A percentile compares a stretch with the other conserved stretches of the same genome.
Evolutionary conservation across 1,140 invertebrate species (phyloP).

Genomic region (Musca vetustissima): DNA sequence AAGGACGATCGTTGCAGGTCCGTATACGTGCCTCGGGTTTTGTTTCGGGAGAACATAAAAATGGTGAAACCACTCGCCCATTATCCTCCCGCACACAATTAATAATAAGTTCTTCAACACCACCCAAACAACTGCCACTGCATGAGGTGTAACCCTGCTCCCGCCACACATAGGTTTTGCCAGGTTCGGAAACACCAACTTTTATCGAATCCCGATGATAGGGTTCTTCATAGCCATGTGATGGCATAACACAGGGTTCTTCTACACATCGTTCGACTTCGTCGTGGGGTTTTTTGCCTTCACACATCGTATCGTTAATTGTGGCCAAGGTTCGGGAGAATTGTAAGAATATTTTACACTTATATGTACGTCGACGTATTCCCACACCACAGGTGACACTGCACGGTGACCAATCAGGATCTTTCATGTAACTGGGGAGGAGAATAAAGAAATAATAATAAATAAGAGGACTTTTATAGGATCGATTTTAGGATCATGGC

Average conservation of each 20-base stretch:
- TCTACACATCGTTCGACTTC: slow-evolving; percentile 77
- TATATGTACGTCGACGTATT: slow-evolving; percentile 73
- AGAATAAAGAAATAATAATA: too few relatives aligned
- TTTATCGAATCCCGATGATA: slow-evolving; percentile 61
- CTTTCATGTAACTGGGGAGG: slow-evolving; percentile 60
- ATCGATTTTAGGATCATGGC: too few relatives aligned
- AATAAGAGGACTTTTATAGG: too few relatives aligned
- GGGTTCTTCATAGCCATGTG: slow-evolving; percentile 64
- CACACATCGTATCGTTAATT: slow-evolving; percentile 85
- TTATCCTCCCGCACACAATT: slow-evolving; percentile 87
- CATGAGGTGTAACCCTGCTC: slow-evolving; percentile 85
- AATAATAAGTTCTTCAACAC: slow-evolving; percentile 84
- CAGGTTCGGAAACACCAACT: slow-evolving; percentile 60
- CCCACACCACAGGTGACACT: slow-evolving; percentile 89
- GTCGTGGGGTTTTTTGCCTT: slow-evolving; percentile 77
- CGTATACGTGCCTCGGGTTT: slow-evolving; percentile 87
- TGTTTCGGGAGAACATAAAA: slow-evolving; percentile 77
- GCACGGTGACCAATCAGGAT: slow-evolving; percentile 82
- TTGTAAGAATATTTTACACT: slow-evolving; percentile 92
- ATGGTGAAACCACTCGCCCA: slow-evolving; percentile 78
- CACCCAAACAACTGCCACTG: slow-evolving; percentile 91
- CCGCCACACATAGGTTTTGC: slow-evolving; percentile 79
- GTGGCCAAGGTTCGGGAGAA: slow-evolving; percentile 83
- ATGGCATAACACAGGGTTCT: slow-evolving; percentile 68
- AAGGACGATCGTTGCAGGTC: slow-evolving; percentile 91